Conservation (phyloP, 2,797 vertebrate genomes). For the Xenops minutus region DNA sequence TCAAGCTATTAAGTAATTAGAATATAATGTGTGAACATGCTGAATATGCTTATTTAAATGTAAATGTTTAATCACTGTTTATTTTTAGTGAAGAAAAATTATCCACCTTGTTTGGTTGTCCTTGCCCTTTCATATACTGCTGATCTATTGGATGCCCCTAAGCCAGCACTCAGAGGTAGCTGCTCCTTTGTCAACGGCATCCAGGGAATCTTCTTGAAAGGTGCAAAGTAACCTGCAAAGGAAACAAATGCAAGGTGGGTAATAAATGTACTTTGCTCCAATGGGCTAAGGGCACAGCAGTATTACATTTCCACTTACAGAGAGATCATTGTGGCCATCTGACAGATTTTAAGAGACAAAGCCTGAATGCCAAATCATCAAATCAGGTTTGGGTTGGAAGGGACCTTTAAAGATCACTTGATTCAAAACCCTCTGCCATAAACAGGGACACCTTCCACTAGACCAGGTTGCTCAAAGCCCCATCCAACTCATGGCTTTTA, state of each 20-base stretch:
- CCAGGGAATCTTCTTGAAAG: conserved; percentile 3
- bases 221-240: background rate
- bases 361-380: background rate
- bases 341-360: background rate
- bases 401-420: background rate
- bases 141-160: background rate
- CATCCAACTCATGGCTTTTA: background rate
- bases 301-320: background rate
- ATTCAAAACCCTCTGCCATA: background rate
- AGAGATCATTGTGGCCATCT: background rate
- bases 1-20: conserved; percentile 61
- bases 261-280: conserved; percentile 34
- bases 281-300: background rate
- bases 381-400: background rate
- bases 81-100: conserved; percentile 41
- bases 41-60: conserved; percentile 40
- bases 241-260: background rate
- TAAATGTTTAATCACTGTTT: conserved; percentile 53
- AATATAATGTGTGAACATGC: conserved; percentile 57
- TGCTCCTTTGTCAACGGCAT: background rate
- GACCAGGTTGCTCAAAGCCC: background rate
- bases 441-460: background rate
- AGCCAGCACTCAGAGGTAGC: background rate
- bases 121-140: conserved; percentile 4
- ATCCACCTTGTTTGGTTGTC: conserved; percentile 27